phyloP scores from a whole-genome alignment of 1,140 invertebrate genomes.

The Acromyrmex heyeri region DNA sequence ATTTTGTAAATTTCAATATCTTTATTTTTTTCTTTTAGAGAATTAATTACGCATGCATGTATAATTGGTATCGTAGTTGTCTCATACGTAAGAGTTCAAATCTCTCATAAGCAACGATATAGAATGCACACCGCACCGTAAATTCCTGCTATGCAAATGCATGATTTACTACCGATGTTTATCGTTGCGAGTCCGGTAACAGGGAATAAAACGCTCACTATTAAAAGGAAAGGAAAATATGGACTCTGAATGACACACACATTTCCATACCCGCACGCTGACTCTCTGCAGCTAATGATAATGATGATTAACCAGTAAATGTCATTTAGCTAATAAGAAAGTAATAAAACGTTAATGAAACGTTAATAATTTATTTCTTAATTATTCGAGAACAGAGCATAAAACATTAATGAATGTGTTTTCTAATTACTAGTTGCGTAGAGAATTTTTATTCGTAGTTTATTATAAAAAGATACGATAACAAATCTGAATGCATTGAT shows the following conservation, averaged over 20 bases:
- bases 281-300: not conserved
- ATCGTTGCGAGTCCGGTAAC: constrained; percentile 39
- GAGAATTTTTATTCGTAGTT: not conserved
- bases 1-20: not conserved
- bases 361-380: not conserved
- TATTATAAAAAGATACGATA: not conserved
- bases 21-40: not conserved
- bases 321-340: not conserved
- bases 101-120: not conserved
- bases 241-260: constrained; percentile 7
- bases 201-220: constrained; percentile 29
- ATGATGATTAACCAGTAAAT: constrained; percentile 31
- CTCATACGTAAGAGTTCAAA: not conserved
- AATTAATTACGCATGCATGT: not conserved
- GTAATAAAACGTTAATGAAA: constrained; percentile 16
- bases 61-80: not conserved
- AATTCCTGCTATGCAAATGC: constrained; percentile 47
- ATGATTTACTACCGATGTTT: constrained; percentile 50
- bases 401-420: not conserved
- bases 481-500: not conserved
- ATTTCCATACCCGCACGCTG: not conserved
- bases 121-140: constrained; percentile 14
- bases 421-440: not conserved
- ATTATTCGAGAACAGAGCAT: not conserved
- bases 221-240: constrained; percentile 51